Base-by-base conservation (phyloP, 1,140 invertebrate genomes). In the Nasonia giraulti region DNA sequence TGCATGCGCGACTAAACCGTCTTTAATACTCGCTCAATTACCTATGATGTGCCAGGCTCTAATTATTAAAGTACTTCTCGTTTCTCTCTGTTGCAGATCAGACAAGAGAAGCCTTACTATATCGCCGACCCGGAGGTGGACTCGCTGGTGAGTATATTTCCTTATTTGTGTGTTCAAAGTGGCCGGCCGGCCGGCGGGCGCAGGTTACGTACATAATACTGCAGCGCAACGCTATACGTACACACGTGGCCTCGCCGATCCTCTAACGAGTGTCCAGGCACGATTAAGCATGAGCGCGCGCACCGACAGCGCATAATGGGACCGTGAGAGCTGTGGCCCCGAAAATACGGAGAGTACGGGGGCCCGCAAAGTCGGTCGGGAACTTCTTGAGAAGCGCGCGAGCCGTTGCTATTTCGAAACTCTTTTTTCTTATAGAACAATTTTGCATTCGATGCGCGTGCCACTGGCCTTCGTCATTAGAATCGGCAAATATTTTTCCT, bases 111-210 rank as follows among this genome's bases (percentile, higher is more conserved):
- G 95, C 98, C 98, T 91, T 99, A 98, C 95, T 99, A 99, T 94
- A 97, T 98, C 94, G 98, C 98, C 91, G 98, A 99, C 94, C 97
- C 97, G 91, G 98, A 99, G 96, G 97, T 99, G 93, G 98, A 99
- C 94, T 98, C 97, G 95, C 95, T 99, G 95, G 98, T 99, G 95
- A 98, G 97, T 98, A 76, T 80, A 81, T 76, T 81, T 85, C 71
- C 84, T 47, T 85, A 85, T 85, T 68, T 68, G 50, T 62, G n/a
- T 12, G 10, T 14, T 74, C 47, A 62, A 71, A 84, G 83, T 68
- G 20, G 77, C 23, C 7, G 2, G 20, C 79, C 44, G 31, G 68
- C 4, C 80, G 27, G 14, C 27, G 23, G 40, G 17, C n/a, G 62
- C 62, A 27, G 62, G 31, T 73, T 44, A 69, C 33, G 66, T 68